phyloP scores from a whole-genome alignment of 2,113 vertebrate genomes.

The Taxidea taxus region DNA sequence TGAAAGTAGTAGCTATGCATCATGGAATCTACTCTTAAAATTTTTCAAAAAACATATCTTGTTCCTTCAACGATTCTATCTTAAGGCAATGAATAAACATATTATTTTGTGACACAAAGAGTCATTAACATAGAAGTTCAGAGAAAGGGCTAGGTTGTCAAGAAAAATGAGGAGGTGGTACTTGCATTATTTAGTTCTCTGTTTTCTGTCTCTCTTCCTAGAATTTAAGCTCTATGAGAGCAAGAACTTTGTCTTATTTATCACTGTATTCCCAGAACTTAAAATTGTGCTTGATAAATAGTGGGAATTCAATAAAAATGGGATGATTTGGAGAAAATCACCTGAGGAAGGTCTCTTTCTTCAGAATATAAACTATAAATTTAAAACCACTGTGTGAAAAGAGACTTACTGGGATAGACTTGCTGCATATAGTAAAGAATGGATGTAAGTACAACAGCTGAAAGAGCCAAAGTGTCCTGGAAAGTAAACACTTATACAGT shows the following conservation, averaged over 20 bases:
- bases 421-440: neutral
- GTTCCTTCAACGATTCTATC: neutral
- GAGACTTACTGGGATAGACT: neutral
- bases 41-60: neutral
- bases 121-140: constrained; percentile 4
- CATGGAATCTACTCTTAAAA: neutral
- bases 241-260: neutral
- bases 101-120: neutral
- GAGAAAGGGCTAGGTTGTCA: neutral
- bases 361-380: constrained; percentile 4
- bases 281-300: neutral
- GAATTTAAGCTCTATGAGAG: neutral
- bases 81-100: neutral
- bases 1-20: neutral
- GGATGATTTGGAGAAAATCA: constrained; percentile 7
- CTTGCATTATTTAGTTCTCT: neutral
- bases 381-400: neutral
- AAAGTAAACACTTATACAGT: neutral
- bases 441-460: neutral
- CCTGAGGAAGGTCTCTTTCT: neutral
- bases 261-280: neutral
- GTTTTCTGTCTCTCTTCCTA: neutral
- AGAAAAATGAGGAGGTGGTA: neutral
- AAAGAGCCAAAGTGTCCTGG: neutral
- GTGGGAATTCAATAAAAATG: neutral